Conservation (phyloP, 1,140 invertebrate genomes). For the Homarus americanus region DNA sequence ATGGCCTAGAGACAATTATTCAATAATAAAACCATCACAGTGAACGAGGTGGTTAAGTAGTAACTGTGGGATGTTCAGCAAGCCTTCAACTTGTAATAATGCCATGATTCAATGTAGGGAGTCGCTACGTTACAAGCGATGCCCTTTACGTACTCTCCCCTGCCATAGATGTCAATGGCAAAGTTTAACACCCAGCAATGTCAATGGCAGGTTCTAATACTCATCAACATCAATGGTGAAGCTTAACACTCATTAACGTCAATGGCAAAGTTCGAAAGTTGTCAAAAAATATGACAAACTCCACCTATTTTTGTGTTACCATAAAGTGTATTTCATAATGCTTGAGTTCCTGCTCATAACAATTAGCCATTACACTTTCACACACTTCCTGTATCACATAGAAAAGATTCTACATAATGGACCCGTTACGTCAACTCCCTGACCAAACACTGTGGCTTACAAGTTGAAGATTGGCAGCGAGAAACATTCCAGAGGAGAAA, state of each 20-base stretch:
- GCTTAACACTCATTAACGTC: background rate
- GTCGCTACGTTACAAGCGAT: background rate
- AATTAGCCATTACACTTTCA: slow-evolving; percentile 4
- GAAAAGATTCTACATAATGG: slow-evolving; percentile 9
- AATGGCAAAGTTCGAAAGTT: background rate
- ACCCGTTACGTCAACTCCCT: slow-evolving; percentile 30
- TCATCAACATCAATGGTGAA: background rate
- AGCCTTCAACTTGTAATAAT: slow-evolving; percentile 63
- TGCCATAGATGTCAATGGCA: background rate
- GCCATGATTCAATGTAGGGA: slow-evolving; percentile 21
- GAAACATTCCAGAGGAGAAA: slow-evolving; percentile 32
- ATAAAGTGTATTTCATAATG: background rate
- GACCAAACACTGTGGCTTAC: slow-evolving; percentile 44
- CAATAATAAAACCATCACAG: slow-evolving; percentile 61
- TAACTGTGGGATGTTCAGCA: slow-evolving; percentile 58
- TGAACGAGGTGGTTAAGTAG: slow-evolving; percentile 59
- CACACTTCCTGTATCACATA: slow-evolving; percentile 32
- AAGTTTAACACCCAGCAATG: background rate
- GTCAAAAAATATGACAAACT: background rate
- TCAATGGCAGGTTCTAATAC: background rate
- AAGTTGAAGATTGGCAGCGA: slow-evolving; percentile 62
- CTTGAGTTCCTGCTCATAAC: background rate
- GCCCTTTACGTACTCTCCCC: background rate
- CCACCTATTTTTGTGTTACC: background rate
- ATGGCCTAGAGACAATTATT: slow-evolving; percentile 46